phyloP scores from a whole-genome alignment of 23 tunicate genomes.

The Phallusia fumigata region DNA sequence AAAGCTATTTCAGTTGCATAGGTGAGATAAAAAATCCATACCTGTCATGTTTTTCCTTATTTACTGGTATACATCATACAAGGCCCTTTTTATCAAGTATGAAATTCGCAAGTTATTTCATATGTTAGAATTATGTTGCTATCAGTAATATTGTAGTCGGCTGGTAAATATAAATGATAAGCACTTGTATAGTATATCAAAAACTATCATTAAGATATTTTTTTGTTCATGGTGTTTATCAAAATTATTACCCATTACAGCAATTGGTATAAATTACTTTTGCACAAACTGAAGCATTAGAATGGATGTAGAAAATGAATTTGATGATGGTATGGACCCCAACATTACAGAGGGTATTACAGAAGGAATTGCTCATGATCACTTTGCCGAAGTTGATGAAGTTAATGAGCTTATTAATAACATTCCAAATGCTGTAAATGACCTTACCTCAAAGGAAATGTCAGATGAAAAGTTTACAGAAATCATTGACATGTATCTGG shows the following conservation, averaged over 20 bases:
- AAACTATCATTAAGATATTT: too few species aligned
- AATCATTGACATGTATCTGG: slow-evolving; percentile 77
- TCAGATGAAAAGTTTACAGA: slow-evolving; percentile 78
- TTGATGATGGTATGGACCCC: background rate
- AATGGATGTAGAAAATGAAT: background rate
- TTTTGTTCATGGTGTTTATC: too few species aligned
- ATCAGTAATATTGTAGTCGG: too few species aligned
- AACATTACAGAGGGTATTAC: background rate
- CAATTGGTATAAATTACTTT: background rate
- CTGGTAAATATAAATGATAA: too few species aligned
- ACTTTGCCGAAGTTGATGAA: slow-evolving; percentile 76
- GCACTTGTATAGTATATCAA: too few species aligned
- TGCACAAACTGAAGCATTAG: background rate
- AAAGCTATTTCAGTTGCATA: too few species aligned
- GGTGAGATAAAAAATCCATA: too few species aligned
- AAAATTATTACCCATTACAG: background rate
- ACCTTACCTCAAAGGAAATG: slow-evolving; percentile 55
- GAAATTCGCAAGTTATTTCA: too few species aligned
- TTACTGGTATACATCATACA: too few species aligned
- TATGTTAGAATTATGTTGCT: too few species aligned
- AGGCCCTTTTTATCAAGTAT: too few species aligned
- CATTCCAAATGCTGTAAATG: slow-evolving; percentile 46
- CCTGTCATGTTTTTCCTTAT: too few species aligned
- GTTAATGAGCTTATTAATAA: slow-evolving; percentile 51
- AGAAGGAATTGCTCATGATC: slow-evolving; percentile 34